These are phyloP conservation scores for Coturnix japonica DNA, from an alignment of 2,113 vertebrate genomes.

Conservation along the genomic window DNA sequence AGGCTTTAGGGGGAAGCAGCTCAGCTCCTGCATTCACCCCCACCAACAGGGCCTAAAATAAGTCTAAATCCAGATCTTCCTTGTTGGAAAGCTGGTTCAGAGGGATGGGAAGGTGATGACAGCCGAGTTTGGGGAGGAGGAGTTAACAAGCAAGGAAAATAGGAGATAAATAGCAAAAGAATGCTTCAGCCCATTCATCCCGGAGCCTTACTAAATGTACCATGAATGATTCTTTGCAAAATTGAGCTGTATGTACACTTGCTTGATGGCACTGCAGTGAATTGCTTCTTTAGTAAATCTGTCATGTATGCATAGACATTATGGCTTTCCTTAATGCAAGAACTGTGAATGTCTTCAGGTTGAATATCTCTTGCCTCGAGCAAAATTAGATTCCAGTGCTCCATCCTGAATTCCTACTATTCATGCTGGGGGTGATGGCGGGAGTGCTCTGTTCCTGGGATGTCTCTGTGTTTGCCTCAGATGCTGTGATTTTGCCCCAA, in stretches of 20 bases:
- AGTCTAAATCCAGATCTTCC: too few species aligned
- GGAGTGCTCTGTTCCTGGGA: accelerated
- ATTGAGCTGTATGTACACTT: background rate
- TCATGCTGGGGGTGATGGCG: too few species aligned
- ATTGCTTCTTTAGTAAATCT: background rate
- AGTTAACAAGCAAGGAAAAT: background rate
- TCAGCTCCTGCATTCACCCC: background rate
- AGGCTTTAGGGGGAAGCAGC: background rate
- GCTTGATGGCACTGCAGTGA: background rate
- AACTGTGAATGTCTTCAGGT: background rate
- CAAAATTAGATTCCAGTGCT: accelerated
- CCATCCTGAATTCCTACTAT: background rate
- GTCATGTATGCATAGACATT: background rate
- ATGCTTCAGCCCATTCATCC: slow-evolving; percentile 4
- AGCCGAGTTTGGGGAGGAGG: accelerated
- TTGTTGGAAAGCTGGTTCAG: background rate
- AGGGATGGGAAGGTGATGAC: background rate
- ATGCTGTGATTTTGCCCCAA: background rate
- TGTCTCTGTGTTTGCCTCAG: accelerated
- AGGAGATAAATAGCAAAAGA: slow-evolving; percentile 14
- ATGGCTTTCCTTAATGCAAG: background rate
- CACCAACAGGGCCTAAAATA: too few species aligned
- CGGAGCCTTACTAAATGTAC: background rate
- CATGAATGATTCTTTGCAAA: background rate
- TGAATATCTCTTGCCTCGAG: background rate